Evolutionary conservation across 2,113 vertebrate genomes (phyloP).

Genomic region (Crotalus tigris): DNA sequence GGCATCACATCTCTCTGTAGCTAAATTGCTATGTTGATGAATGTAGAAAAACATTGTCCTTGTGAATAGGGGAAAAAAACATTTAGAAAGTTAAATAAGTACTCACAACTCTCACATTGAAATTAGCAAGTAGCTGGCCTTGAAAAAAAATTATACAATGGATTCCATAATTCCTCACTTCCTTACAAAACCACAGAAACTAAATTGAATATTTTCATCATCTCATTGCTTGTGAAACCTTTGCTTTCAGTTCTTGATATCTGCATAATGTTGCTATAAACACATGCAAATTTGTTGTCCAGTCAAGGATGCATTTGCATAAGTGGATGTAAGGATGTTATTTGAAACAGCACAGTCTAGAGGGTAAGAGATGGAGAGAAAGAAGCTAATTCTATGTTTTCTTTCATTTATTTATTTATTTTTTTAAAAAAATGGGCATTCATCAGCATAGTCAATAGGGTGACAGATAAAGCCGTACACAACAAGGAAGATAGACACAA

Average conservation of each 20-base stretch:
- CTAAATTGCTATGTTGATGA: neutral
- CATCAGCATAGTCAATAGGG: neutral
- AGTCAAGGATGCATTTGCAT: conserved; percentile 51
- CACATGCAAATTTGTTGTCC: conserved; percentile 31
- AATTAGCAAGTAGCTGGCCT: neutral
- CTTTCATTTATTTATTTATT: neutral
- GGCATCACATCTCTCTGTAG: neutral
- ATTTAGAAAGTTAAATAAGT: neutral
- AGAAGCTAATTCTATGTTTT: neutral
- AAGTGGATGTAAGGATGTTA: conserved; percentile 43
- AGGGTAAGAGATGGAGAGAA: neutral
- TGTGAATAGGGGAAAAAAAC: neutral
- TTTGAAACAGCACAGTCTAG: conserved; percentile 42
- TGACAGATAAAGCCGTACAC: neutral
- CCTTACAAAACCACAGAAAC: conserved; percentile 34
- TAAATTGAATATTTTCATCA: conserved; percentile 43
- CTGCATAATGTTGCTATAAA: conserved; percentile 56
- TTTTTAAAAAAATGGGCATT: neutral
- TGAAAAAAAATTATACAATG: neutral
- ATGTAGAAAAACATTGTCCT: neutral
- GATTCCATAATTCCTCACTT: neutral
- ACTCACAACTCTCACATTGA: neutral
- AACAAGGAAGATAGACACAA: neutral
- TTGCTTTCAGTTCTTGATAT: conserved; percentile 23
- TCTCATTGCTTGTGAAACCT: conserved; percentile 12